Percentiles rank a stretch among this genome's conserved stretches.
Conservation (phyloP, 2,797 vertebrate species). For the Microctenopoma lineatum region DNA sequence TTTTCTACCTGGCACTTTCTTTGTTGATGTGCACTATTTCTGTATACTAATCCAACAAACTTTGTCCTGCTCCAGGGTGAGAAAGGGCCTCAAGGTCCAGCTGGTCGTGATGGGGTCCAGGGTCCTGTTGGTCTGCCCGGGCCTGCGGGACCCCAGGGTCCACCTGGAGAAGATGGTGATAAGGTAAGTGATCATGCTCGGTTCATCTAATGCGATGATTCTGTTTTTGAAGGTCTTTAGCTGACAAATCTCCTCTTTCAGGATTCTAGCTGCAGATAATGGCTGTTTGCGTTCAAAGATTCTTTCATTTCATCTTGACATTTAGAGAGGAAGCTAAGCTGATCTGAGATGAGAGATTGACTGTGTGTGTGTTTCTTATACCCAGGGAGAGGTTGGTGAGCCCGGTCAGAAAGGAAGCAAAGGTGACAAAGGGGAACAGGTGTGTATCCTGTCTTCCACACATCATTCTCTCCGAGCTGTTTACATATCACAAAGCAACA, state of each 20-base stretch:
- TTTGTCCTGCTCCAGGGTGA: constrained; percentile 86
- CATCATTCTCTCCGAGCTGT: neutral
- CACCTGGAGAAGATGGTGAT: constrained; percentile 98
- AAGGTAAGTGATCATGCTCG: constrained; percentile 85
- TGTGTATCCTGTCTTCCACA: constrained; percentile 70
- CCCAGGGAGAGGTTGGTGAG: constrained; percentile 97
- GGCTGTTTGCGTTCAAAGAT: constrained; percentile 9
- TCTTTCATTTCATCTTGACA: constrained; percentile 23
- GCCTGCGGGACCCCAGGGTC: constrained; percentile 94
- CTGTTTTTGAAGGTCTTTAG: constrained; percentile 38
- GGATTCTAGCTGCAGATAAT: constrained; percentile 14
- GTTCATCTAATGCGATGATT: constrained; percentile 52
- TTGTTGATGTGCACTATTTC: neutral
- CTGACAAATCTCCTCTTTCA: constrained; percentile 24
- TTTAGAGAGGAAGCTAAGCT: constrained; percentile 20
- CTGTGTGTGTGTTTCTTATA: constrained; percentile 53
- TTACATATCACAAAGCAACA: neutral
- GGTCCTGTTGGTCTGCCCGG: constrained; percentile 97
- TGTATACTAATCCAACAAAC: constrained; percentile 22
- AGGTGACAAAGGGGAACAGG: constrained; percentile 98
- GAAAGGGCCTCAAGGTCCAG: constrained; percentile 96
- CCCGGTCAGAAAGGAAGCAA: constrained; percentile 98
- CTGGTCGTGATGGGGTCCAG: constrained; percentile 95
- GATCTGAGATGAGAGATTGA: neutral
- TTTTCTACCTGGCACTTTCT: neutral